Evolutionary conservation across 2,888 invertebrate genomes (phyloP).

Genomic region (Eilema griseolum): DNA sequence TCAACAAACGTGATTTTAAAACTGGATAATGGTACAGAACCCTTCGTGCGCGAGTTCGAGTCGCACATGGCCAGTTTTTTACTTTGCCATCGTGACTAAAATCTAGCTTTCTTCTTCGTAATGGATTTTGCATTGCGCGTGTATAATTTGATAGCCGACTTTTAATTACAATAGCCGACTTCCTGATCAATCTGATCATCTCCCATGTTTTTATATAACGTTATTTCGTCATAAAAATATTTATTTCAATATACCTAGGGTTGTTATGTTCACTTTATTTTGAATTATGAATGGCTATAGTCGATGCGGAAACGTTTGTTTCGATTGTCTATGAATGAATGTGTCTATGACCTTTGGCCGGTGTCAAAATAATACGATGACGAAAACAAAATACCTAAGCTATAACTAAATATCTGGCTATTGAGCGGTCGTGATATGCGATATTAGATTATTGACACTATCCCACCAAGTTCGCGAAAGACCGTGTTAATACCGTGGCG

Average conservation of each 20-base stretch:
- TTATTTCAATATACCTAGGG: background rate
- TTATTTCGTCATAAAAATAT: conserved; percentile 9
- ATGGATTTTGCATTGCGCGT: background rate
- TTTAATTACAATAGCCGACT: background rate
- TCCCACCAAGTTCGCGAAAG: no score
- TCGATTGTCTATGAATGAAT: conserved; percentile 11
- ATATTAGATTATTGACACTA: no score
- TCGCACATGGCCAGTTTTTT: background rate
- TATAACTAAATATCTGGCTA: background rate
- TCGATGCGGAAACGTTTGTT: background rate
- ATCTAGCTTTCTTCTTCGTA: background rate
- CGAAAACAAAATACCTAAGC: background rate
- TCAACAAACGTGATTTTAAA: no score
- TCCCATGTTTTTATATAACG: conserved; percentile 5
- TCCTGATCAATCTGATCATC: background rate
- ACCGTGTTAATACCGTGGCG: no score
- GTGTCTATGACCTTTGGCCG: background rate
- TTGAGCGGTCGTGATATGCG: background rate
- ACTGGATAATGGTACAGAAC: no score
- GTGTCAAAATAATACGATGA: background rate
- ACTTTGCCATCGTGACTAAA: background rate
- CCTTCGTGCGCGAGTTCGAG: no score
- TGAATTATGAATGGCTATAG: conserved; percentile 3
- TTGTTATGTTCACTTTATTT: conserved; percentile 4
- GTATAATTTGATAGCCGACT: conserved; percentile 9